These are phyloP conservation scores for Tapirus terrestris DNA, from an alignment of 2,113 vertebrate genomes.

Conservation along the genomic window DNA sequence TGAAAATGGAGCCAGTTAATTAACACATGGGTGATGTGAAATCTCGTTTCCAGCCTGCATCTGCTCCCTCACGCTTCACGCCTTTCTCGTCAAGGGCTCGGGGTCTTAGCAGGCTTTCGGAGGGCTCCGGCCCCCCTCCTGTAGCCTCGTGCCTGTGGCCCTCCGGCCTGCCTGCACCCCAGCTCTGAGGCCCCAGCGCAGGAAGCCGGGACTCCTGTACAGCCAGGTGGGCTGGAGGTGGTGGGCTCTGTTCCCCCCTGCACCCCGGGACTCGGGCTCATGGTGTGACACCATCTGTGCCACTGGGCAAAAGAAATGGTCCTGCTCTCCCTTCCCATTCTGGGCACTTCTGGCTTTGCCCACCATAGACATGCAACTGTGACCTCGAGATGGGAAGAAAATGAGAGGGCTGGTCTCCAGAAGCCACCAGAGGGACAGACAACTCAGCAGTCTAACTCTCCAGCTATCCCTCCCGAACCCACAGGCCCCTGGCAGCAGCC, in stretches of 20 bases:
- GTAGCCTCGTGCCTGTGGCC: neutral
- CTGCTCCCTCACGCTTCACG: slow-evolving; percentile 76
- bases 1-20: slow-evolving; percentile 82
- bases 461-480: neutral
- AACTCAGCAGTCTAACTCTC: neutral
- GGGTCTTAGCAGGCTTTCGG: slow-evolving; percentile 1
- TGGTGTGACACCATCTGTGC: neutral
- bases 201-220: neutral
- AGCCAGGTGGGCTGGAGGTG: neutral
- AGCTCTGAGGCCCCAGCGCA: neutral
- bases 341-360: neutral
- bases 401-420: slow-evolving; percentile 34
- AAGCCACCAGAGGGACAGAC: neutral
- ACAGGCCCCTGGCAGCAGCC: neutral
- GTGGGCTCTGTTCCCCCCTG: neutral
- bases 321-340: neutral
- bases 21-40: slow-evolving; percentile 77
- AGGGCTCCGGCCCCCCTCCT: neutral
- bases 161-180: neutral
- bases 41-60: slow-evolving; percentile 81
- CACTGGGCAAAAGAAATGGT: neutral
- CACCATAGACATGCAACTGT: neutral
- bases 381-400: neutral
- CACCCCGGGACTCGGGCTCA: neutral
- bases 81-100: slow-evolving; percentile 62